Percentiles rank a stretch among this genome's conserved stretches.
Conservation (phyloP, 2,113 vertebrate genomes). For the Hipposideros armiger region DNA sequence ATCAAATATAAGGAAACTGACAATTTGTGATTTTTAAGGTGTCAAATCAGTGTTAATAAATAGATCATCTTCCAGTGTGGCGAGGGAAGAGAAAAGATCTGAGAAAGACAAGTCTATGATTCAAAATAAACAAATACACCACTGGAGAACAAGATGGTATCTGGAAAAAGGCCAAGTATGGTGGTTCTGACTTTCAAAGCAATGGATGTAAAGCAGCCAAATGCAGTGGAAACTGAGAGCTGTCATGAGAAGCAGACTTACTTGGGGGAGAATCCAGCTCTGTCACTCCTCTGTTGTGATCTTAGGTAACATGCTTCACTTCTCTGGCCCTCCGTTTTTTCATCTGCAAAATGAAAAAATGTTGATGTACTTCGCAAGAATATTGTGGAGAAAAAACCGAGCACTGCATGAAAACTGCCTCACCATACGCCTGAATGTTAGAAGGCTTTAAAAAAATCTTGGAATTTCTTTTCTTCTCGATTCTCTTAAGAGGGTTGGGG, state of each 20-base stretch:
- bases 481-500: neutral
- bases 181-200: neutral
- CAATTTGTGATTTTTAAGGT: slow-evolving; percentile 18
- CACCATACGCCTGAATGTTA: neutral
- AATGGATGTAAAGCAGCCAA: neutral
- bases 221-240: neutral
- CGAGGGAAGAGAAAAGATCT: neutral
- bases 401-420: neutral
- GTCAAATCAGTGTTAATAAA: slow-evolving; percentile 22
- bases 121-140: slow-evolving; percentile 51
- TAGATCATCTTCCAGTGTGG: slow-evolving; percentile 20
- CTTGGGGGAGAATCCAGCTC: neutral
- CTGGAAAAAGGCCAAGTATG: neutral
- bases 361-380: neutral
- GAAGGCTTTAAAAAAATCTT: neutral
- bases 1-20: neutral
- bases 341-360: neutral
- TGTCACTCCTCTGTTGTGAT: neutral
- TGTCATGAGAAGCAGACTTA: neutral
- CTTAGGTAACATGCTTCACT: neutral
- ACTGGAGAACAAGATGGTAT: neutral
- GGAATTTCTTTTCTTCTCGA: neutral
- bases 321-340: slow-evolving; percentile 14
- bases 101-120: neutral
- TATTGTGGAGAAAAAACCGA: neutral